Base-by-base conservation (phyloP, 2,797 vertebrate species). In the Siniperca undulata region DNA sequence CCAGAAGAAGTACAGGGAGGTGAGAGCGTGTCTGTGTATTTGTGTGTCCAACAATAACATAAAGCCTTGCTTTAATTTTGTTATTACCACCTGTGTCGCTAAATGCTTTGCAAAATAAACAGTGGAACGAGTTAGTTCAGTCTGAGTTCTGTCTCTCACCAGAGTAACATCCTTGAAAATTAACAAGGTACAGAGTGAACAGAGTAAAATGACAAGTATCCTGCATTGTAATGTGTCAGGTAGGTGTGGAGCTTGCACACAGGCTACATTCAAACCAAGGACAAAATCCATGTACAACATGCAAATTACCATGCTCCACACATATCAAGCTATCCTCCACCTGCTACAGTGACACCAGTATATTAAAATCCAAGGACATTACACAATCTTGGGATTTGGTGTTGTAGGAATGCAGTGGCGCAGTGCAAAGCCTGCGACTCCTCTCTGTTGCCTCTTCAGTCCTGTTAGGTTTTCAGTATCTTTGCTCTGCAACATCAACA, bases 41-140 rank as follows among this genome's bases (percentile, higher is more conserved):
- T 30, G 30, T 30, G 48, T 71, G 80, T 78, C 71, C 34, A 76
- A 89, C 62, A 85, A 84, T 64, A 82, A 77, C 81, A 59, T 34
- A 58, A 70, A 72, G 48, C 24, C 46, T 24, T 22, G 67, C 62
- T 67, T 50, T 71, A 73, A 84, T 86, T 89, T 76, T 59, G 34
- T 68, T 62, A 71, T 79, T 14, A 74, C 78, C 62, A 62, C 22
- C 36, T 20, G 71, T 17, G 66, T 44, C 0, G 20, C 50, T 72
- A 68, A 88, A 85, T 60, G 55, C n/a, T 76, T 86, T 76, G 56
- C 40, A 42, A 60, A 87, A 66, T 48, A 58, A 87, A 85, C 65
- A 67, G 13, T 3, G 8, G 48, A 44, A 53, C 11, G n/a, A 64
- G 27, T 66, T 42, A 4, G 67, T 71, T 79, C 22, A 70, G 70